Percentiles rank a stretch among this genome's conserved stretches.
Conservation (phyloP, 37 sponge, comb jelly and placozoan species). For the Chondrilla cf. caribensis region DNA sequence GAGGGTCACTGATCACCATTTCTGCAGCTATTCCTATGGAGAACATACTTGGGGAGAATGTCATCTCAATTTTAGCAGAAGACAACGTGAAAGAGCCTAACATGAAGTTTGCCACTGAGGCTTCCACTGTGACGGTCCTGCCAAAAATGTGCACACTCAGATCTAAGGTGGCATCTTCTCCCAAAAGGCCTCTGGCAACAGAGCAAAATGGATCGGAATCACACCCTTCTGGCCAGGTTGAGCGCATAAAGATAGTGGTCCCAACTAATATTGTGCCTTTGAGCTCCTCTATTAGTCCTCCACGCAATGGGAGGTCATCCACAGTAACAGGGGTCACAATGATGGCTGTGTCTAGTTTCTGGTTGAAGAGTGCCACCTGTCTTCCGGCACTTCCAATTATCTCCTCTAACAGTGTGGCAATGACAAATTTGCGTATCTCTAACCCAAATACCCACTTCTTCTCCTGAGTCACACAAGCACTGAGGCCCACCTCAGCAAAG, state of each 20-base stretch:
- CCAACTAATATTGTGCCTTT: background rate
- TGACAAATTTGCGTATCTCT: background rate
- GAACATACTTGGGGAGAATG: background rate
- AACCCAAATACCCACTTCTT: background rate
- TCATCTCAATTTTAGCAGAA: slow-evolving; percentile 12
- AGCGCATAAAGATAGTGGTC: background rate
- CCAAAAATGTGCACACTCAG: background rate
- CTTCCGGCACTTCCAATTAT: background rate
- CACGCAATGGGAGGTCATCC: background rate
- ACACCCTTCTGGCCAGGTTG: slow-evolving; percentile 6
- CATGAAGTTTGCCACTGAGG: background rate
- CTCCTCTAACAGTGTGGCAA: background rate
- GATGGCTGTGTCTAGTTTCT: background rate
- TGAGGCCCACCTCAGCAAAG: background rate
- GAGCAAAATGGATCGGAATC: slow-evolving; percentile 16
- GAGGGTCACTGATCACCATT: background rate
- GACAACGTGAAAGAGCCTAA: slow-evolving; percentile 11
- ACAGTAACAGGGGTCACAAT: slow-evolving; percentile 6
- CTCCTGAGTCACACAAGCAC: background rate
- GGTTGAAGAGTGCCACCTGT: slow-evolving; percentile 17
- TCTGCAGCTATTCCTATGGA: slow-evolving; percentile 15
- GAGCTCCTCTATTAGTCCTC: background rate
- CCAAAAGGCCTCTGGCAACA: slow-evolving; percentile 16
- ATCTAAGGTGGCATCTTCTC: slow-evolving; percentile 1
- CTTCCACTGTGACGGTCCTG: background rate